Base-by-base conservation (phyloP, 1,140 invertebrate species). In the Tetramorium alpestre region DNA sequence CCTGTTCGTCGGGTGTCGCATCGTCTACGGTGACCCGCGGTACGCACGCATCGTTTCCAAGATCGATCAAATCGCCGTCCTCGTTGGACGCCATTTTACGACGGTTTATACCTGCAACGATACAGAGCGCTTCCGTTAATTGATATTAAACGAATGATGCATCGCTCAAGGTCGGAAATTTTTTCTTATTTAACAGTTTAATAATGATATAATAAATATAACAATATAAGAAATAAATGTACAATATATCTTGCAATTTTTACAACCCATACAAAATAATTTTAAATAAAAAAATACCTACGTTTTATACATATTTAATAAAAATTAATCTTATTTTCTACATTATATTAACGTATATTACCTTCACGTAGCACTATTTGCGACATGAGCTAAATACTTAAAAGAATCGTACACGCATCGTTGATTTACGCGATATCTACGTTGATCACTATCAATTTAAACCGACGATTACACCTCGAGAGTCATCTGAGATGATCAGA, bases 41-140 rank as follows among this genome's bases (percentile, higher is more conserved):
- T 0, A 93, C 90, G 44, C 92, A 93, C 11, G 82, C 64, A 4
- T 94, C 93, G 25, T 91, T 95, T 41, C 94, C 94, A 16, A 95
- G 91, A 77, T 95, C 94, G 54, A 95, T 95, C 58, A 95, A 72
- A 77, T 95, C 94, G 22, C 93, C 93, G 10, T 95, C 94, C 18
- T 95, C 94, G 3, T 41, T 92, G 18, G 92, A 89, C 16, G 92
- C 91, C 94, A 95, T 95, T 58, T 91, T 91, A 25, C 58, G 60
- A 33, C 10, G 67, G 25, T 56, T 69, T 10, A 25, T 28, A 38
- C n/a, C 89, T 91, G 82, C 6, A 88, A 90, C 5, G 3, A 75
- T 41, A 89, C 78, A 72, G 65, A 69, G 13, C 11, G 7, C 44
- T 54, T 77, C 2, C 25, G 22, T 69, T 72, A 25, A 22, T 69